Percentiles rank a stretch among this genome's conserved stretches.
phyloP scores from a whole-genome alignment of 2,113 vertebrate genomes.

The Corythaeola cristata region DNA sequence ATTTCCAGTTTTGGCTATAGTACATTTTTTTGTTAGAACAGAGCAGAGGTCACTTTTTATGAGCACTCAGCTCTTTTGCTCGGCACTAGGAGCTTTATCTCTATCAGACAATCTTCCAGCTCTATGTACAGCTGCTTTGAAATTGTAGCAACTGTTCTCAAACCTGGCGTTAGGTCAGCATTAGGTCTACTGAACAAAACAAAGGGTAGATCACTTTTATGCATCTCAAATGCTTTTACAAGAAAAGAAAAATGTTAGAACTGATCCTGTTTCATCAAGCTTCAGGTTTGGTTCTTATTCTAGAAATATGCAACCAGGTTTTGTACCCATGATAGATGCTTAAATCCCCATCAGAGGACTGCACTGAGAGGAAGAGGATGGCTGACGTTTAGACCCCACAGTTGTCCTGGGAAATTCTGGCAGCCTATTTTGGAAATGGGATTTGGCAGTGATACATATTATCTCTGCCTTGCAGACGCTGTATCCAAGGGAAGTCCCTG shows the following conservation, averaged over 20 bases:
- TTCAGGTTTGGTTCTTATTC: background rate
- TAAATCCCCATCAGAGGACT: background rate
- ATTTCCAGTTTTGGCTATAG: background rate
- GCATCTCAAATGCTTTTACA: background rate
- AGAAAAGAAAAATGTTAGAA: background rate
- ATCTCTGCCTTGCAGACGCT: background rate
- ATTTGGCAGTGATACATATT: background rate
- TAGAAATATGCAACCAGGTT: background rate
- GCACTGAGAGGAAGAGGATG: background rate
- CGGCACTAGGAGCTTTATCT: background rate
- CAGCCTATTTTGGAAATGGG: background rate
- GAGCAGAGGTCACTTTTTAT: background rate
- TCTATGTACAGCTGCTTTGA: conserved; percentile 3
- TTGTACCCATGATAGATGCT: background rate
- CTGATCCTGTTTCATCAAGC: background rate
- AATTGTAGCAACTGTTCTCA: background rate
- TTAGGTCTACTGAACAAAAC: background rate
- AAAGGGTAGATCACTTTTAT: background rate
- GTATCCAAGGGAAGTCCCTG: background rate
- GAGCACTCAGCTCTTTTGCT: background rate
- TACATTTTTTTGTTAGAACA: background rate
- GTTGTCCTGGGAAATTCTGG: background rate
- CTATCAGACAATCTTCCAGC: background rate
- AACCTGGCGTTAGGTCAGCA: background rate
- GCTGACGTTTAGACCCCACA: background rate